Percentiles rank a stretch among this genome's conserved stretches.
Conservation (phyloP, 2,797 vertebrate species). For the Calcarius lapponicus region DNA sequence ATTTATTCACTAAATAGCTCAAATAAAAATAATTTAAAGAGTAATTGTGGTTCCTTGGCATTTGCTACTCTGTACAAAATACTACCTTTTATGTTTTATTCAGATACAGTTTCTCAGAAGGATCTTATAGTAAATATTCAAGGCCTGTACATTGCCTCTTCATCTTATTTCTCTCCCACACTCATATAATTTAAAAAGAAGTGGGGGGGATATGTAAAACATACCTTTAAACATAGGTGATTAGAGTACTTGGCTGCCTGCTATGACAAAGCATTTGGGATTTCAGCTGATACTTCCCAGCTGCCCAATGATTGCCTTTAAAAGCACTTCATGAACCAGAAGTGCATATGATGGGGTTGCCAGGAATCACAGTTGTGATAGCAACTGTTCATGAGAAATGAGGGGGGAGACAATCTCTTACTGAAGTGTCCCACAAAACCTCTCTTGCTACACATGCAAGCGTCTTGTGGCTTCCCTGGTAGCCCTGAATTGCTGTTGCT, state of each 20-base stretch:
- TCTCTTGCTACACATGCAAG: neutral
- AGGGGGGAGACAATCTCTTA: neutral
- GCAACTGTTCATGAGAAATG: neutral
- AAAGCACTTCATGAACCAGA: neutral
- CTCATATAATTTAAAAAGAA: neutral
- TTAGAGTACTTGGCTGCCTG: neutral
- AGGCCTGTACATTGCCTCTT: neutral
- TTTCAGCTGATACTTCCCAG: neutral
- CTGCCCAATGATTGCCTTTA: neutral
- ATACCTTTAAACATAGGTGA: neutral
- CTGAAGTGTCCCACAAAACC: neutral
- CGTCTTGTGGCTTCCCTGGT: neutral
- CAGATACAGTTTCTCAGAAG: neutral
- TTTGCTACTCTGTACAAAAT: neutral
- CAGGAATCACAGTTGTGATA: neutral
- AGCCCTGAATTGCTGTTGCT: neutral
- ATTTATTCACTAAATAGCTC: neutral
- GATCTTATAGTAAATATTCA: neutral
- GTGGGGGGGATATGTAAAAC: accelerated
- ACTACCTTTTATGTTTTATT: neutral
- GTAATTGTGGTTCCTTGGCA: neutral
- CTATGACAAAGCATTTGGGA: neutral
- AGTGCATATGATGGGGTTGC: neutral
- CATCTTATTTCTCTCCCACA: neutral
- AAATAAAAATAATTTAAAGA: neutral